A percentile compares a stretch with the other conserved stretches of the same genome.
These are phyloP conservation scores for Lepus europaeus DNA, from an alignment of 2,113 vertebrate species.

Conservation along the genomic window DNA sequence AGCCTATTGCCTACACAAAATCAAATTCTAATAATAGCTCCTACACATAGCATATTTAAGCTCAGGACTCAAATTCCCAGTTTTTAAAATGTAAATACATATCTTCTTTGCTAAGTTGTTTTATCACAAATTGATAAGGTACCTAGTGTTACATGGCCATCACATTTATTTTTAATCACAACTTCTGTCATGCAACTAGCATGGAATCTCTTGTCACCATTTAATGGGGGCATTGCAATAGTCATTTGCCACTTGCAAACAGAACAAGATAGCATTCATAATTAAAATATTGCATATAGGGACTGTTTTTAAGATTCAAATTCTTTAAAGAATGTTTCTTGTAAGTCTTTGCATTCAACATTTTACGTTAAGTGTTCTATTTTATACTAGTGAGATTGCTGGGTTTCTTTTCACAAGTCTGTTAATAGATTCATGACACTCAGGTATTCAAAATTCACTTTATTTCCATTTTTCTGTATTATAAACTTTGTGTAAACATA, in stretches of 20 bases:
- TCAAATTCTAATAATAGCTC: neutral
- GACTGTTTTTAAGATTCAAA: neutral
- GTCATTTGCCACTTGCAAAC: conserved; percentile 7
- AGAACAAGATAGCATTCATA: neutral
- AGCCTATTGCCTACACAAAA: neutral
- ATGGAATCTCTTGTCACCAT: neutral
- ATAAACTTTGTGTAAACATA: conserved; percentile 27
- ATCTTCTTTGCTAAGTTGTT: neutral
- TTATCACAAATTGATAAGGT: neutral
- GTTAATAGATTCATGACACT: neutral
- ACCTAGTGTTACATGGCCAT: neutral
- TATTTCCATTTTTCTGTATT: conserved; percentile 42
- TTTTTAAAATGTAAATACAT: neutral
- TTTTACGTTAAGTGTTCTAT: neutral
- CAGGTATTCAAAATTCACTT: neutral
- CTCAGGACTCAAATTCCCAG: neutral
- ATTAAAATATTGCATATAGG: conserved; percentile 27
- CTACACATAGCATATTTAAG: neutral
- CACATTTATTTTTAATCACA: conserved; percentile 49
- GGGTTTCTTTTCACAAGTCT: neutral
- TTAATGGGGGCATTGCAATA: neutral
- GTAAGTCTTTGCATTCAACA: neutral
- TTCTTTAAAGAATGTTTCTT: neutral
- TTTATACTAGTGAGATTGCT: neutral
- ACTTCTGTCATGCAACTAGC: neutral